Evolutionary conservation across 2,113 vertebrate genomes (phyloP).

Genomic region (Cynoglossus semilaevis): DNA sequence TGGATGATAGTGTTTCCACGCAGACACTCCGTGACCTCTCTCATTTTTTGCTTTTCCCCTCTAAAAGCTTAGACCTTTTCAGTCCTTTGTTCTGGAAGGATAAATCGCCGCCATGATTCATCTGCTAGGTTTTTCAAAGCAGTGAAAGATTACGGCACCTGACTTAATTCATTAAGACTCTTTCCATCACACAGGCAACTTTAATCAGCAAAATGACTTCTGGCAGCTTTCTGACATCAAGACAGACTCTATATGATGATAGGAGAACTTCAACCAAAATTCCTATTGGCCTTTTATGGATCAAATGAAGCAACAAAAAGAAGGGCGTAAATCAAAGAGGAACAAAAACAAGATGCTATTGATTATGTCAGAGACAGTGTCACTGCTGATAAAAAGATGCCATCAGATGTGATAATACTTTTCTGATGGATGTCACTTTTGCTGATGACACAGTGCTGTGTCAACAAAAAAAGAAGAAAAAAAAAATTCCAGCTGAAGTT

Average conservation of each 20-base stretch:
- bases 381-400: too few species aligned
- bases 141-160: conserved; percentile 9
- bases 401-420: too few species aligned
- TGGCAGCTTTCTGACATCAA: background rate
- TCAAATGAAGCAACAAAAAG: conserved; percentile 19
- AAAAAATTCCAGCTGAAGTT: too few species aligned
- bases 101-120: conserved; percentile 1
- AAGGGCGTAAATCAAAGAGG: background rate
- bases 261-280: conserved; percentile 16
- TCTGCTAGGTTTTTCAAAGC: conserved; percentile 19
- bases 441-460: too few species aligned
- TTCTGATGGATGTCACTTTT: too few species aligned
- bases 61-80: conserved; percentile 5
- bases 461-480: conserved; percentile 1
- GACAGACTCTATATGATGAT: background rate
- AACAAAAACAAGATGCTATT: conserved; percentile 8
- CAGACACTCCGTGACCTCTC: conserved; percentile 37
- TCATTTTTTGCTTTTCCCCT: conserved; percentile 1
- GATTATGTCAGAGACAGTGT: too few species aligned
- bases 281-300: conserved; percentile 7
- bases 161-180: conserved; percentile 36
- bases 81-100: conserved; percentile 1
- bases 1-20: conserved; percentile 63
- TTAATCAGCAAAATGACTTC: conserved; percentile 32
- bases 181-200: conserved; percentile 23